phyloP scores from a whole-genome alignment of 1,140 invertebrate species.

The Glossosoma conforme region DNA sequence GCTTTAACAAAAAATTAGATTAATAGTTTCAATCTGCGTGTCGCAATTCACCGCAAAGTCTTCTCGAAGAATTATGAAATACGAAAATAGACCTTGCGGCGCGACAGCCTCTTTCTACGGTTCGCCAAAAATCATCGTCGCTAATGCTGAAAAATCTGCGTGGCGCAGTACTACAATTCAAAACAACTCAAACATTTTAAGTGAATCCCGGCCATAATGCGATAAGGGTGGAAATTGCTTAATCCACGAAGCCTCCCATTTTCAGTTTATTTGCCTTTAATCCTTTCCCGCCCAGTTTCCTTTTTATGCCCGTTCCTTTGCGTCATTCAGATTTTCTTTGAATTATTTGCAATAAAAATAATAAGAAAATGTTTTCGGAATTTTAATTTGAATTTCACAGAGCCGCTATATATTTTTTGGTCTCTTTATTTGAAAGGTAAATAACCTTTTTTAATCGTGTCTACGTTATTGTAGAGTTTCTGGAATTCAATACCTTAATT shows the following conservation, averaged over 20 bases:
- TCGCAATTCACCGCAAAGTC: too few relatives aligned
- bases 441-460: too few relatives aligned
- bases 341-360: background rate
- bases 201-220: conserved; percentile 8
- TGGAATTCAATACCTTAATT: too few relatives aligned
- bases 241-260: conserved; percentile 5
- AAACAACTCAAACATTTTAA: conserved; percentile 11
- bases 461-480: too few relatives aligned
- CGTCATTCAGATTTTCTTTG: conserved; percentile 1
- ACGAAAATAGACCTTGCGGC: too few relatives aligned
- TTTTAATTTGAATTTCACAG: too few relatives aligned
- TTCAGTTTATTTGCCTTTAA: conserved; percentile 7
- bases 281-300: background rate
- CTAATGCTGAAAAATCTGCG: conserved; percentile 3
- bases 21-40: too few relatives aligned
- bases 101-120: too few relatives aligned
- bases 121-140: background rate
- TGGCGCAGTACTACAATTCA: background rate
- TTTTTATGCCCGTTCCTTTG: background rate
- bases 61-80: too few relatives aligned
- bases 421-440: too few relatives aligned
- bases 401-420: too few relatives aligned
- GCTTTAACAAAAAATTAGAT: too few relatives aligned
- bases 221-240: conserved; percentile 13
- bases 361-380: background rate